Evolutionary conservation across 2,797 vertebrate genomes (phyloP), one percentile per base, ranked within the genome.

Genomic region (Apogon hyalosoma): DNA sequence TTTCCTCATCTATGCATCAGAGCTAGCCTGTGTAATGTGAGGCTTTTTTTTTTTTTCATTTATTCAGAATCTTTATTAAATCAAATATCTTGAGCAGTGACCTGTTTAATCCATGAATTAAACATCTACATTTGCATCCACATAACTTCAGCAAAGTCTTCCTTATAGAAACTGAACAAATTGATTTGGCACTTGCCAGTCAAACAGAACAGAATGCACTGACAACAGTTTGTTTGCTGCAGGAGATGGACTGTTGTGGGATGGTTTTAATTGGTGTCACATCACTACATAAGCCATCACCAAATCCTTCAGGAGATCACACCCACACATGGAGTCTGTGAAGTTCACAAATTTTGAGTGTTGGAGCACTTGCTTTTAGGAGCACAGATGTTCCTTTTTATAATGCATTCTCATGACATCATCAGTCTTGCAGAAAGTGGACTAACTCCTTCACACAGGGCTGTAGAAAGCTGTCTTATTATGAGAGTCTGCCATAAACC

Each of bases 301-400:
- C 21, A 14, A n/a, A 48, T 61, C 43, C 53, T 63, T 43, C 28
- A 53, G 59, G 45, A 63, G 47, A 63, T 53, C 28, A 47, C 52
- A 16, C 21, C 10, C 55, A 19, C 66, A 45, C 54, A 24, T 24
- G 4, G 21, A 24, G n/a, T 46, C 59, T 56, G 52, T 64, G 65
- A 74, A 60, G 43, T 50, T 39, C 46, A 31, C 11, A 19, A 2
- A 2, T 69, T 47, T 69, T 79, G 31, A 18, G 13, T 57, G 54
- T 45, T 33, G 15, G 50, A 67, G 51, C 19, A n/a, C 64, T 56
- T 75, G 62, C 62, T 67, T 59, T 40, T 31, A 41, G 63, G 48
- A 63, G 71, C 73, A 80, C 86, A 84, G 78, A 86, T 86, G 82
- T 79, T 81, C 66, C 68, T 80, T 67, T 69, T 87, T 72, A 79